Percentiles rank a stretch among this genome's conserved stretches.
Conservation (phyloP, 2,888 invertebrate genomes). For the Tortrix viridana region DNA sequence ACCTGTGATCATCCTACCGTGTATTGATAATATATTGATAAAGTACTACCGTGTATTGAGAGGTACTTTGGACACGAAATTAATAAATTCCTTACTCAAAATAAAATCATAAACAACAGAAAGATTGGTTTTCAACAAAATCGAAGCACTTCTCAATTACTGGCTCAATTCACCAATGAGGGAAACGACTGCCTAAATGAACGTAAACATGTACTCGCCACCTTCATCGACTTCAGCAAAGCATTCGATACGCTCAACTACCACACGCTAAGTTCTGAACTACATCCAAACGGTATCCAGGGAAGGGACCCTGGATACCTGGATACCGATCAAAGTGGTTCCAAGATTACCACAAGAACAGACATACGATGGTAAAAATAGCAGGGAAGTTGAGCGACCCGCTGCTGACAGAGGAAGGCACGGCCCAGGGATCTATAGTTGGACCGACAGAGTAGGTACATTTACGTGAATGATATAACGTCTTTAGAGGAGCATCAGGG, state of each 20-base stretch:
- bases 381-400: neutral
- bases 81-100: neutral
- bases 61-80: neutral
- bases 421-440: neutral
- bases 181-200: slow-evolving; percentile 2
- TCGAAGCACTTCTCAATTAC: slow-evolving; percentile 10
- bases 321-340: no score
- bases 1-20: slow-evolving; percentile 10
- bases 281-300: no score
- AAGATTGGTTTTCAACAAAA: neutral
- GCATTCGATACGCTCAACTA: slow-evolving; percentile 8
- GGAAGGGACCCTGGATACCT: no score
- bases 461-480: neutral
- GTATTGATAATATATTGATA: slow-evolving; percentile 8
- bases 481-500: neutral
- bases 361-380: neutral
- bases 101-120: slow-evolving; percentile 2
- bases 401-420: neutral
- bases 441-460: neutral
- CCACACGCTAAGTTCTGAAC: neutral
- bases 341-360: neutral
- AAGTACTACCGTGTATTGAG: no score
- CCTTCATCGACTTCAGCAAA: slow-evolving; percentile 16
- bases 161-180: slow-evolving; percentile 11
- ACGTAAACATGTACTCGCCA: neutral